Base-by-base conservation (phyloP, 2,113 vertebrate genomes). In the Ceyx margarethae region DNA sequence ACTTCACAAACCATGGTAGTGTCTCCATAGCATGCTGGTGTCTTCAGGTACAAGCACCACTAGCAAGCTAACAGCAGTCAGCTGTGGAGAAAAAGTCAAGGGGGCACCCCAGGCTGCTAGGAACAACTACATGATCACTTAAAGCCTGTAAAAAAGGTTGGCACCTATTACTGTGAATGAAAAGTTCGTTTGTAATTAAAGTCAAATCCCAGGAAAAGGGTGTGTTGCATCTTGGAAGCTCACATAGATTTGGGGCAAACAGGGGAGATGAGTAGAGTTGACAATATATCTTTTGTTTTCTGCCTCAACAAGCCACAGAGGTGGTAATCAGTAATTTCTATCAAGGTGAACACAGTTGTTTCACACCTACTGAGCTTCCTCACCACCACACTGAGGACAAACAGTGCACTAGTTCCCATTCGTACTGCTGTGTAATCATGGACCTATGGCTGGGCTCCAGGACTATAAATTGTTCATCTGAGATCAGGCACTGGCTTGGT, bases 161-260 rank as follows among this genome's bases (percentile, higher is more conserved):
- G 54, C 50, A 82, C 25, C 19, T 76, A 43, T 53, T 50, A n/a
- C 25, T 5, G 48, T 31, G 66, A 81, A 64, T 40, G 81, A 64
- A 62, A 87, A 57, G 4, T 10, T 71, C 0, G 0, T 86, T 56
- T 84, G 69, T 75, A 88, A 88, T 48, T 72, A 57, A 68, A 90
- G 81, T 5, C 22, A 83, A 74, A 74, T 60, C 68, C 56, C 43
- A 56, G 68, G 51, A 90, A 87, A n/a, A 40, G 18, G 9, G 14
- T 37, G 62, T 58, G 22, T 56, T 75, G 14, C 73, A 42, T 65
- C 56, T 6, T 75, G 40, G 61, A 75, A 78, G 46, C 33, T 48
- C 5, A 10, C 0, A 1, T 0, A 3, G 60, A 77, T 84, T 69
- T 84, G 25, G 23, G 46, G 31, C 54, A 79, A 64, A 40, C 4